Base-by-base conservation (phyloP, 2,888 invertebrate species). In the Ferrisia virgata region DNA sequence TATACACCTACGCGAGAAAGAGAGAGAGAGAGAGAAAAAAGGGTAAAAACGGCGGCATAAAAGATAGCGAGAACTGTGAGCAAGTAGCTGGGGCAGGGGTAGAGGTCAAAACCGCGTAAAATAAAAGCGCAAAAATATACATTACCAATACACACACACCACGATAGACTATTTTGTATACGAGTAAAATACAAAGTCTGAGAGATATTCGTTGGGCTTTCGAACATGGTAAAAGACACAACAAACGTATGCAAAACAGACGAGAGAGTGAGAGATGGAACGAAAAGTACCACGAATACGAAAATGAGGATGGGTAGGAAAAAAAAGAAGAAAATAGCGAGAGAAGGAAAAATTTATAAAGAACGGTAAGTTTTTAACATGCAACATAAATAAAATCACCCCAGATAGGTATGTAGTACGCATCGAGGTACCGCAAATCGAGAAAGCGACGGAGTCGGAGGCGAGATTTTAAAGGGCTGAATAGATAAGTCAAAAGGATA, bases 341-440 rank as follows among this genome's bases (percentile, higher is more conserved):
- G n/a, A n/a, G n/a, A n/a, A 36, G 79, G 25, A 83, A 83, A 72
- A 83, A 83, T 83, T 58, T 76, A 83, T 83, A 83, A 83, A 83
- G 76, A 72, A 58, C 40, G 83, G 47, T 33, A 83, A 76, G 47
- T 83, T n/a, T 76, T 64, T 31, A 76, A 83, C 36, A 83, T 40
- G 83, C 76, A 72, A 83, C 83, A 83, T 83, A 83, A 83, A 83
- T 83, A 83, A 83, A 83, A 83, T 83, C 83, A 83, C 83, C 83
- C 83, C n/a, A n/a, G n/a, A n/a, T n/a, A n/a, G n/a, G n/a, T n/a
- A n/a, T n/a, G n/a, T n/a, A n/a, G n/a, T 76, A 76, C 72, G n/a
- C 58, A n/a, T 76, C 39, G n/a, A n/a, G n/a, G 78, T 78, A 18
- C 13, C 18, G 53, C 33, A 28, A n/a, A n/a, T n/a, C n/a, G 40